Percentiles rank a stretch among this genome's conserved stretches.
phyloP scores from a whole-genome alignment of 2,888 invertebrate genomes.

The Crepidodera aurea region DNA sequence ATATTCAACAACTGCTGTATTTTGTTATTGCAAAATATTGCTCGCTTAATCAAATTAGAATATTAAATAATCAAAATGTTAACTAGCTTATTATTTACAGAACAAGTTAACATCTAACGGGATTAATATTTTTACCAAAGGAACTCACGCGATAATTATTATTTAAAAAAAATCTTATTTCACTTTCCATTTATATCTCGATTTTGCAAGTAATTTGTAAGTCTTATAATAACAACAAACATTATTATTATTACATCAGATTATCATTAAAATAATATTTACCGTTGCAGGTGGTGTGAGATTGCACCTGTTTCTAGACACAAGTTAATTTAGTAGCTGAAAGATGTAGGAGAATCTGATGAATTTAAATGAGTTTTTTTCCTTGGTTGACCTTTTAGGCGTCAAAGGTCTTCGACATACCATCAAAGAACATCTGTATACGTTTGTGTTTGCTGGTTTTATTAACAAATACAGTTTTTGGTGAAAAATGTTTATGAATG shows the following conservation, averaged over 20 bases:
- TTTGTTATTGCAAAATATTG: no score
- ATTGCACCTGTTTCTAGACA: constrained; percentile 3
- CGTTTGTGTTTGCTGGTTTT: no score
- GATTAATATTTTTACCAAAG: neutral
- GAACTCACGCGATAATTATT: neutral
- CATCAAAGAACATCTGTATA: no score
- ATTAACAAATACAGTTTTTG: no score
- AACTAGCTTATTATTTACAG: no score
- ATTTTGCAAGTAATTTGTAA: neutral
- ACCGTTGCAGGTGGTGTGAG: neutral
- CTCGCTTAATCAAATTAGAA: no score
- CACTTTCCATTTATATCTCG: neutral
- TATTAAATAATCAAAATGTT: no score
- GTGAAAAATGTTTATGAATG: no score
- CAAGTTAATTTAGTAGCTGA: neutral
- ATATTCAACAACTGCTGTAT: no score
- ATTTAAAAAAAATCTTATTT: neutral
- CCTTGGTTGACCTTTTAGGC: no score
- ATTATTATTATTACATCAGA: neutral
- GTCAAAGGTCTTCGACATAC: no score
- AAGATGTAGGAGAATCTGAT: constrained; percentile 2
- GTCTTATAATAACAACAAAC: neutral
- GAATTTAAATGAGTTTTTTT: no score
- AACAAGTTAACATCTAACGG: neutral
- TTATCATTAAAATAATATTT: constrained; percentile 4